Base-by-base conservation (phyloP, 2,113 vertebrate species). In the Microcebus ravelobensis region DNA sequence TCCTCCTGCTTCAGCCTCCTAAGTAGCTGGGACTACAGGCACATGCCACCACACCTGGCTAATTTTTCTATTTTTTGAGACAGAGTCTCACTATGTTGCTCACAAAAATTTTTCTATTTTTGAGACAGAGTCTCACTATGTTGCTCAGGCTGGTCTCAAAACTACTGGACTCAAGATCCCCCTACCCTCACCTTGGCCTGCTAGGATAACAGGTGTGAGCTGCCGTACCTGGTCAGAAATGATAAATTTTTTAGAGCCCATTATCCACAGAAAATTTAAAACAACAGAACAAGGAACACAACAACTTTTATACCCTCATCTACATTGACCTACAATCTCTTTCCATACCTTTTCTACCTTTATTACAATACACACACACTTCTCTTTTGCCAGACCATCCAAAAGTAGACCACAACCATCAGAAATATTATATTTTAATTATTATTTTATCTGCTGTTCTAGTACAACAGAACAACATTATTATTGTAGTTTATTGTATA, bases 401-500 rank as follows among this genome's bases (percentile, higher is more conserved):
- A 90, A 25, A 93, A 61, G 36, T 31, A 80, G 25, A 17, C 65
- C 77, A 59, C 18, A 91, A 82, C 20, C 36, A 45, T 71, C 21
- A 73, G 80, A 95, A 96, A 93, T 85, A 68, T 27, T 6, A 61
- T 85, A 25, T 94, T 95, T 77, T 68, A 77, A 65, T 95, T 42
- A 70, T 63, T 68, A 36, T 25, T 87, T 74, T 86, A 48, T 71
- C 42, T 71, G 55, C 70, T 87, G 76, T 29, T 84, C 4, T 84
- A 11, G 6, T 34, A 5, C 92, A 96, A 90, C 90, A 97, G 94
- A 98, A 91, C 96, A 98, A 81, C 93, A 87, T 90, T 79, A 97
- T 98, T 98, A 79, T 97, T 98, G 91, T 96, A 96, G 82, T 96
- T 94, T 95, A 39, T 95, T 97, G 52, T 95, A 95, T 92, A 95